Evolutionary conservation across 2,797 vertebrate species (phyloP).

Genomic region (Rhyacichthys aspro): DNA sequence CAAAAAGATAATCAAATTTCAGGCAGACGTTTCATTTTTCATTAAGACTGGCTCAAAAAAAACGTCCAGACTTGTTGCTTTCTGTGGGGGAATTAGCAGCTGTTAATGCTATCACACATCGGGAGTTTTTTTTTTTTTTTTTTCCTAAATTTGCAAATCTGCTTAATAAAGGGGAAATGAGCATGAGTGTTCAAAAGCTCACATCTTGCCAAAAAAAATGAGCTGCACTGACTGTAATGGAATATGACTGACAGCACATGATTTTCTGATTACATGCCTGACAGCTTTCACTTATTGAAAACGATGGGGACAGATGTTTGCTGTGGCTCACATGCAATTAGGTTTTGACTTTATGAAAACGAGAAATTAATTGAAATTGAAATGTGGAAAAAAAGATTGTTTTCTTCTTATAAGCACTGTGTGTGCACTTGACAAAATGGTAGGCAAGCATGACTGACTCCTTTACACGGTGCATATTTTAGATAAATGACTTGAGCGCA

Average conservation of each 20-base stretch:
- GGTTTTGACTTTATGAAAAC: slow-evolving; percentile 79
- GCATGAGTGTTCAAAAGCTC: slow-evolving; percentile 44
- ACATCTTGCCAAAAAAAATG: slow-evolving; percentile 59
- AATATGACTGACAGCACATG: slow-evolving; percentile 79
- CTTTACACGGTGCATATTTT: slow-evolving; percentile 27
- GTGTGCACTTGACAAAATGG: slow-evolving; percentile 40
- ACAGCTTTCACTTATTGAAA: slow-evolving; percentile 80
- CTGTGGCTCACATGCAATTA: slow-evolving; percentile 76
- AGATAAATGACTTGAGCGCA: slow-evolving; percentile 31
- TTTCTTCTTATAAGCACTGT: slow-evolving; percentile 41
- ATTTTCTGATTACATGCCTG: slow-evolving; percentile 84
- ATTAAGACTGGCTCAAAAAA: slow-evolving; percentile 1
- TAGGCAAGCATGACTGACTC: slow-evolving; percentile 37
- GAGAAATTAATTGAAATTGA: slow-evolving; percentile 80
- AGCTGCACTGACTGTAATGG: slow-evolving; percentile 60
- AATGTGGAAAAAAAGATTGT: slow-evolving; percentile 60
- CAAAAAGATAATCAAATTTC: no score
- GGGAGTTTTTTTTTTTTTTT: slow-evolving; percentile 51
- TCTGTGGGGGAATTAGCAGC: slow-evolving; percentile 36
- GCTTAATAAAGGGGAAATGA: slow-evolving; percentile 53
- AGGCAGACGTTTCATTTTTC: not conserved
- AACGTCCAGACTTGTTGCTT: slow-evolving; percentile 5
- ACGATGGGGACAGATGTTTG: slow-evolving; percentile 83
- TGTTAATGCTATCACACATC: slow-evolving; percentile 45
- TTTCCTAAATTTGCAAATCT: slow-evolving; percentile 10